These are phyloP conservation scores for Hestina assimilis DNA, from an alignment of 1,140 invertebrate genomes.

Conservation along the genomic window DNA sequence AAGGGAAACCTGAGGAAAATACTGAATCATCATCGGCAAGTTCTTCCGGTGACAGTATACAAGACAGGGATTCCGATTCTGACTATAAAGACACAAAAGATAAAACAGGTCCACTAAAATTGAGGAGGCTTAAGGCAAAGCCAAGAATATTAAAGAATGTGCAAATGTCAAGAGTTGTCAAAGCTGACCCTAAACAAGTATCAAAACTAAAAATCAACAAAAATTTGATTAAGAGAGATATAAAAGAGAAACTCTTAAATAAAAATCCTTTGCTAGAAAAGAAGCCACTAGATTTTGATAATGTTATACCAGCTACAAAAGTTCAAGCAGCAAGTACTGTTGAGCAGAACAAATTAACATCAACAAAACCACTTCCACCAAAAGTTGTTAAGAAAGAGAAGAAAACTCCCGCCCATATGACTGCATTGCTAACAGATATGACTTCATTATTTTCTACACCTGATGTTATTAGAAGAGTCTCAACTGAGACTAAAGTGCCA, in stretches of 20 bases:
- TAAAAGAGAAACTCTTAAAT: constrained; percentile 58
- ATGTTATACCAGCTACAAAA: constrained; percentile 29
- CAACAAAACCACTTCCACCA: constrained; percentile 51
- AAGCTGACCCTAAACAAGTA: constrained; percentile 44
- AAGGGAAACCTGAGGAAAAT: constrained; percentile 48
- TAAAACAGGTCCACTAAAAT: constrained; percentile 43
- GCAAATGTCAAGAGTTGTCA: constrained; percentile 36
- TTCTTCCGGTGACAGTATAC: constrained; percentile 64
- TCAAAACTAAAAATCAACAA: constrained; percentile 54
- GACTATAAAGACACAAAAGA: constrained; percentile 71
- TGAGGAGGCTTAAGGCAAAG: constrained; percentile 55
- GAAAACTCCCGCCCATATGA: constrained; percentile 82
- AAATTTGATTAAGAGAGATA: constrained; percentile 53
- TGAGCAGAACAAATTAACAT: constrained; percentile 48
- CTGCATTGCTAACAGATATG: constrained; percentile 80
- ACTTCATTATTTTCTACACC: constrained; percentile 87
- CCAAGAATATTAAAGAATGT: constrained; percentile 61
- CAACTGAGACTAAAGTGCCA: constrained; percentile 68
- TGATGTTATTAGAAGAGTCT: constrained; percentile 86
- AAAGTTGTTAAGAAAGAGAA: constrained; percentile 83
- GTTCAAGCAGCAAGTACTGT: constrained; percentile 28
- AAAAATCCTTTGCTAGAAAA: constrained; percentile 45
- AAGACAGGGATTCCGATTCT: constrained; percentile 74
- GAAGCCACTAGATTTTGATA: constrained; percentile 41
- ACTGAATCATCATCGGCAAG: constrained; percentile 64